These are phyloP conservation scores for Chironomus riparius DNA, from an alignment of 2,888 invertebrate genomes.

Conservation along the genomic window DNA sequence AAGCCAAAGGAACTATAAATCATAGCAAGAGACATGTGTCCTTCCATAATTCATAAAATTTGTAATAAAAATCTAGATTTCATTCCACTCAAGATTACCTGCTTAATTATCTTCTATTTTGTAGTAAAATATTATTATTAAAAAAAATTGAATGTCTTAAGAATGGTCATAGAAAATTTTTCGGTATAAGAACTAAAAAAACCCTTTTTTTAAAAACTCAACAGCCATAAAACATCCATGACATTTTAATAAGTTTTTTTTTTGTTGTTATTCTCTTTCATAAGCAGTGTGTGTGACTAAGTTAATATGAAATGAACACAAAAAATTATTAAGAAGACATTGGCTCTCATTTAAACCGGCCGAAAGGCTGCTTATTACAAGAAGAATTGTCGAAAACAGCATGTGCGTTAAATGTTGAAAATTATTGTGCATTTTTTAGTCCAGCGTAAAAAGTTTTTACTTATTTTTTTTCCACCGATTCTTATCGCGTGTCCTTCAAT, in stretches of 20 bases:
- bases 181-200: neutral
- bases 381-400: constrained; percentile 1
- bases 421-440: neutral
- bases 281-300: neutral
- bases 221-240: constrained; percentile 19
- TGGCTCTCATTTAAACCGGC: too few species aligned
- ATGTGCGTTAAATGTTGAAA: constrained; percentile 21
- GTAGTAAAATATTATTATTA: too few species aligned
- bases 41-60: too few species aligned
- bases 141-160: too few species aligned
- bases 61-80: too few species aligned
- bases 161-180: neutral
- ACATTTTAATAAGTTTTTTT: constrained; percentile 26
- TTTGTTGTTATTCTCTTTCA: neutral
- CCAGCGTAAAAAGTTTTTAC: constrained; percentile 7
- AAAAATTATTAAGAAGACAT: too few species aligned
- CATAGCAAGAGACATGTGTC: too few species aligned
- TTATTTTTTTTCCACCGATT: constrained; percentile 8
- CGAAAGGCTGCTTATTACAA: too few species aligned
- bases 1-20: too few species aligned
- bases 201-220: neutral
- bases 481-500: constrained; percentile 26
- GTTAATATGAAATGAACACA: too few species aligned
- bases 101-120: too few species aligned
- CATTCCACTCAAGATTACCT: too few species aligned